Conservation (phyloP, 2,113 vertebrate species). For the Tinamus guttatus region DNA sequence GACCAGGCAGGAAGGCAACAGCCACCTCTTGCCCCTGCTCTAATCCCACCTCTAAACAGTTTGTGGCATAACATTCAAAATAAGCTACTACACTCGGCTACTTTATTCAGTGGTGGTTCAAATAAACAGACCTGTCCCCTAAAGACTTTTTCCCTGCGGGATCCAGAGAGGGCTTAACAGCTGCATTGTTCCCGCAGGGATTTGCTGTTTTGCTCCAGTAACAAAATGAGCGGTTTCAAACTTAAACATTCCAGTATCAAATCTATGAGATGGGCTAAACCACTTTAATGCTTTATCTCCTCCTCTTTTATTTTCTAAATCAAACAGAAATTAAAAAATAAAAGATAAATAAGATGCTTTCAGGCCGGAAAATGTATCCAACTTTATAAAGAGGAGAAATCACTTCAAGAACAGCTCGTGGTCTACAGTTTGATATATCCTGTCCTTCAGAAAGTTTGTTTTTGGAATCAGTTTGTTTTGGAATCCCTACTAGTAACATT, state of each 20-base stretch:
- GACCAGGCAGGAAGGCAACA: neutral
- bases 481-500: neutral
- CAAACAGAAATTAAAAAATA: neutral
- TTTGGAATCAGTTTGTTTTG: neutral
- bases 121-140: neutral
- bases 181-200: neutral
- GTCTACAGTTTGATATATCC: neutral
- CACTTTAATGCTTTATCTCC: neutral
- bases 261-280: neutral
- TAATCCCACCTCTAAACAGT: neutral
- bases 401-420: neutral
- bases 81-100: neutral
- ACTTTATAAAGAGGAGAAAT: neutral
- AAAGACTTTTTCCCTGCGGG: fast-evolving
- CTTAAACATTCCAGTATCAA: neutral
- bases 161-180: neutral
- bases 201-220: neutral
- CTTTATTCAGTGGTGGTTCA: neutral
- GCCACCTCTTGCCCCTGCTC: neutral
- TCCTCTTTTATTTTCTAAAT: neutral
- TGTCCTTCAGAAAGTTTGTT: neutral
- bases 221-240: neutral
- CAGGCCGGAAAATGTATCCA: neutral
- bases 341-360: neutral
- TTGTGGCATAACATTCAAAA: neutral